Conservation (phyloP, 2,797 vertebrate species). For the Pipistrellus pygmaeus region DNA sequence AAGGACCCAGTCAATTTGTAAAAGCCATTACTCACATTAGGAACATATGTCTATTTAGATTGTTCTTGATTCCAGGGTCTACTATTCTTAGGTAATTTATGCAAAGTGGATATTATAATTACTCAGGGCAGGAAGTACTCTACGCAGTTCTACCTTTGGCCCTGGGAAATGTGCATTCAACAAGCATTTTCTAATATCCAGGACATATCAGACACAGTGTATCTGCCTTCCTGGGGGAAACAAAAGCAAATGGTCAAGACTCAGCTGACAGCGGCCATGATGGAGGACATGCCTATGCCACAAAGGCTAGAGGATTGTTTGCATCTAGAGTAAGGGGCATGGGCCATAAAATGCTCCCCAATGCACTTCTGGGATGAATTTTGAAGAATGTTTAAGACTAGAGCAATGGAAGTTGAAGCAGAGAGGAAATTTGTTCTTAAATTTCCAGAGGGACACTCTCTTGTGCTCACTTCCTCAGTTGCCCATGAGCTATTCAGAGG, state of each 20-base stretch:
- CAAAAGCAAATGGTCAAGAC: not conserved
- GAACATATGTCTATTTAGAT: slow-evolving; percentile 71
- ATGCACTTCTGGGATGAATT: not conserved
- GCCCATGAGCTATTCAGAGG: not conserved
- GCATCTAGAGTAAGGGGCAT: not conserved
- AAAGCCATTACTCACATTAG: slow-evolving; percentile 81
- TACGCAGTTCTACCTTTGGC: not conserved
- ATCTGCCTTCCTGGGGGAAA: not conserved
- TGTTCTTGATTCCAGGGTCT: slow-evolving; percentile 70
- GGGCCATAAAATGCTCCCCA: not conserved
- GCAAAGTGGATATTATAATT: slow-evolving; percentile 34
- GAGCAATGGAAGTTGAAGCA: not conserved
- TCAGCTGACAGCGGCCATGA: not conserved
- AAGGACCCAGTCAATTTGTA: slow-evolving; percentile 76
- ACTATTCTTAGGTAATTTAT: slow-evolving; percentile 27
- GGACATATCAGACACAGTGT: not conserved
- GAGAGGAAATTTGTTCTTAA: not conserved
- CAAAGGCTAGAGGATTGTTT: not conserved
- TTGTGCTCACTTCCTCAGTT: not conserved
- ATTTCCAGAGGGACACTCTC: not conserved
- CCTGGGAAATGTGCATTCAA: not conserved
- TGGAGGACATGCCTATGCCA: not conserved
- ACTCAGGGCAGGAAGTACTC: slow-evolving; percentile 21
- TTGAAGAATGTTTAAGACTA: not conserved
- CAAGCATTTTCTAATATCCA: not conserved